A percentile compares a stretch with the other conserved stretches of the same genome.
phyloP scores from a whole-genome alignment of 2,888 invertebrate species.

The Zhengitettix transpicula region DNA sequence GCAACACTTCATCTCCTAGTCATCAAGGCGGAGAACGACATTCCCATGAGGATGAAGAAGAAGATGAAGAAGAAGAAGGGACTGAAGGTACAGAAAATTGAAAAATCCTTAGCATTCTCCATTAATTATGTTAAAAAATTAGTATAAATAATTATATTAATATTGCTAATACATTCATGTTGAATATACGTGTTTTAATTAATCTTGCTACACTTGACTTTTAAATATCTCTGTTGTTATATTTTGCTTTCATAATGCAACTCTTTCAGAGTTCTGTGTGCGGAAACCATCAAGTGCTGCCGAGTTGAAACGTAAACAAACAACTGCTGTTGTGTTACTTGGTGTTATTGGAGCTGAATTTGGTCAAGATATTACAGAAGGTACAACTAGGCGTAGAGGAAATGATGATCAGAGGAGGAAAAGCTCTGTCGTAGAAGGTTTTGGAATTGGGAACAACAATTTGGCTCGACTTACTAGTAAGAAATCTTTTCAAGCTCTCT shows the following conservation, averaged over 20 bases:
- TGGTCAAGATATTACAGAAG: conserved; percentile 66
- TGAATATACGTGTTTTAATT: no score
- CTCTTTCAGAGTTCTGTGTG: conserved; percentile 29
- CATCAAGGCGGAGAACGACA: not conserved
- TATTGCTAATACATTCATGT: no score
- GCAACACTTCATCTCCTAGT: not conserved
- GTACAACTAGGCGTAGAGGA: conserved; percentile 12
- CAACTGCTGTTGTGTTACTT: conserved; percentile 88
- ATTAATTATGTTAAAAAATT: not conserved
- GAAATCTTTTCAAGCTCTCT: conserved; percentile 10
- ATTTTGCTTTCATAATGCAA: no score
- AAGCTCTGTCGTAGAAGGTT: conserved; percentile 76
- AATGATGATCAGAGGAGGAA: conserved; percentile 36
- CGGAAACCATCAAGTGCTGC: conserved; percentile 72
- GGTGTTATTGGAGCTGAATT: conserved; percentile 98
- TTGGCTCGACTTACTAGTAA: conserved; percentile 77
- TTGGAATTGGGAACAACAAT: conserved; percentile 72
- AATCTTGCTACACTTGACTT: no score
- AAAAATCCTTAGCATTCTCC: not conserved
- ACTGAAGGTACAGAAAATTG: conserved; percentile 41
- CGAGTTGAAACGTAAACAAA: conserved; percentile 83
- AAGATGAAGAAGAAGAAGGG: conserved; percentile 71
- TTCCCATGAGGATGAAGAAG: conserved; percentile 48
- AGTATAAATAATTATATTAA: no score
- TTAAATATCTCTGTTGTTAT: no score